Evolutionary conservation across 1,140 invertebrate species (phyloP), one percentile per base, ranked within the genome.

Genomic region (Akabosia matsudoensis): DNA sequence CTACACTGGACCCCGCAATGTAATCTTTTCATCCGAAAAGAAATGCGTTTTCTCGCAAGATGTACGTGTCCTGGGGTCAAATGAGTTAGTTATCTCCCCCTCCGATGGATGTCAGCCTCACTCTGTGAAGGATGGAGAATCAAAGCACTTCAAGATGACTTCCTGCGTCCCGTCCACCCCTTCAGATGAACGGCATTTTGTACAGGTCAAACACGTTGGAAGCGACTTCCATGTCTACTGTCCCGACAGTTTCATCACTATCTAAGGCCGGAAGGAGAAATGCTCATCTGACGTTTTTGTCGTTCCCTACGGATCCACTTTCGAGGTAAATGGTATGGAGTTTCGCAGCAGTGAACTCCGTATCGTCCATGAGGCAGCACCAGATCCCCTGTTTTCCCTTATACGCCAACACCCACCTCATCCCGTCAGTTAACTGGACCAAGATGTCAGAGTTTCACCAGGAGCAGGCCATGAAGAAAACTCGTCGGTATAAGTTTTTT

Each of bases 221-320:
- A 61, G 61, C 2, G 24, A 67, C 1, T 51, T 61, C n/a, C 45
- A 77, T 64, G 33, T 77, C 33, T 77, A 74, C 64, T 77, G 72
- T 56, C 28, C 18, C 2, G 22, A 22, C 4, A 34, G 28, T 18
- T 37, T 24, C 7, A 34, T 74, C 18, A 51, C 14, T 24, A 74
- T 74, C 24, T 22, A 37, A 24, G 45, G 33, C 1, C 45, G 37
- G 22, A 14, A n/a, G 24, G 4, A 74, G n/a, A 18, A 3, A 1
- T 74, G 76, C 56, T 56, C 72, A 26, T 2, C 1, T 28, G 28
- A 33, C 7, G 71, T 73, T 1, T 76, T 76, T 28, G 4, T 22
- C 0, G n/a, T 76, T 16, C 75, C 75, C 3, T 33, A 33, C 1
- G 1, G 1, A 24, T 18, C 52, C n/a, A 73, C 4, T 3, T 76